phyloP scores from a whole-genome alignment of 2,797 vertebrate genomes.

The Acipenser transmontanus region DNA sequence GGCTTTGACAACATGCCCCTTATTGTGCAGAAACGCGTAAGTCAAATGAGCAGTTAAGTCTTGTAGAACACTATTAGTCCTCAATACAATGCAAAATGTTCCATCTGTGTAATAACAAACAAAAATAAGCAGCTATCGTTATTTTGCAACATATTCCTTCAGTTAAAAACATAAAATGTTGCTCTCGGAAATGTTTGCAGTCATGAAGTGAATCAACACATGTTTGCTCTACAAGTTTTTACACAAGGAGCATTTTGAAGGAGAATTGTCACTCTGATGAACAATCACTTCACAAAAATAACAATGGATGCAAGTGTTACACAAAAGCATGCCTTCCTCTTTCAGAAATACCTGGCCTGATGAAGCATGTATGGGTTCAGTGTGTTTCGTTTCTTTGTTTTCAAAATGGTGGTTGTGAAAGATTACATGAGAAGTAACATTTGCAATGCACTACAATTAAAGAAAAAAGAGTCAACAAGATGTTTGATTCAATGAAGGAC shows the following conservation, averaged over 20 bases:
- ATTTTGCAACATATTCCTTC: slow-evolving; percentile 29
- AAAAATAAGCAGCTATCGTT: slow-evolving; percentile 35
- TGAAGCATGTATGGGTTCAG: slow-evolving; percentile 10
- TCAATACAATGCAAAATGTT: too few relatives aligned
- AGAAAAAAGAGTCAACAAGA: slow-evolving; percentile 8
- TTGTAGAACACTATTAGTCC: too few relatives aligned
- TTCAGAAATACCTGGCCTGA: slow-evolving; percentile 22
- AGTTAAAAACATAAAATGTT: slow-evolving; percentile 32
- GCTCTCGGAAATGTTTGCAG: slow-evolving; percentile 15
- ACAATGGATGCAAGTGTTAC: background rate
- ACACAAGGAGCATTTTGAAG: background rate
- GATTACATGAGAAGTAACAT: slow-evolving; percentile 4
- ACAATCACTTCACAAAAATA: background rate
- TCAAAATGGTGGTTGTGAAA: slow-evolving; percentile 15
- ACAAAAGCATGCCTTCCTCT: background rate
- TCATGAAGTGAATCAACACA: slow-evolving; percentile 20
- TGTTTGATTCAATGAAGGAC: background rate
- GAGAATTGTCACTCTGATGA: slow-evolving; percentile 1
- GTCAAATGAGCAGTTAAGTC: too few relatives aligned
- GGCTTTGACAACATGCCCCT: too few relatives aligned
- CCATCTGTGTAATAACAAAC: slow-evolving; percentile 8
- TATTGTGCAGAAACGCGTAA: too few relatives aligned
- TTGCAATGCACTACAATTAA: slow-evolving; percentile 17
- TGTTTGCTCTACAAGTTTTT: slow-evolving; percentile 10
- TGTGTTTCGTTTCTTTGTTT: slow-evolving; percentile 11